A percentile compares a stretch with the other conserved stretches of the same genome.
phyloP scores from a whole-genome alignment of 1,140 invertebrate species.

The Ephestia elutella region DNA sequence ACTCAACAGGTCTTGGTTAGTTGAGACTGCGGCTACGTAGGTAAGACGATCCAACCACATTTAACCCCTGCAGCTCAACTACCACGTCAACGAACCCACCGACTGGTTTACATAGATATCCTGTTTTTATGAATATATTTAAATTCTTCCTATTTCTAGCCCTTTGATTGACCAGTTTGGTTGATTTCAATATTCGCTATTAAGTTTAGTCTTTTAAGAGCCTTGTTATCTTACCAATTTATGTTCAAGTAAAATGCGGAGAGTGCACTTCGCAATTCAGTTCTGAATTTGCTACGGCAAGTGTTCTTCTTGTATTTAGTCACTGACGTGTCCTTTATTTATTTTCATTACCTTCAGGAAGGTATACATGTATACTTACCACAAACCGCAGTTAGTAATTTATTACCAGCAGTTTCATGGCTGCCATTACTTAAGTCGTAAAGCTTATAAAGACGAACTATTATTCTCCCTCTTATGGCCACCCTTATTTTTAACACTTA shows the following conservation, averaged over 20 bases:
- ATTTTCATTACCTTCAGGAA: no score
- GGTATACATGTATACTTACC: background rate
- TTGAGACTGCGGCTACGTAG: conserved; percentile 16
- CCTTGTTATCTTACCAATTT: background rate
- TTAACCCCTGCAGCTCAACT: conserved; percentile 29
- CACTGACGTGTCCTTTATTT: no score
- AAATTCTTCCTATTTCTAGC: conserved; percentile 5
- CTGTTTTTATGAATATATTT: background rate
- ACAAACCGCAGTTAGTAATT: background rate
- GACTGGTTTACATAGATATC: conserved; percentile 50
- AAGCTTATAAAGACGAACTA: conserved; percentile 17
- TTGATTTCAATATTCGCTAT: background rate
- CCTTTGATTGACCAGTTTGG: background rate
- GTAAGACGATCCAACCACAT: conserved; percentile 37
- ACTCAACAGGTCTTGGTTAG: conserved; percentile 1
- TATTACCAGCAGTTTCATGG: conserved; percentile 25
- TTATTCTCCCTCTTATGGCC: conserved; percentile 8
- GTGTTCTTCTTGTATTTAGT: no score
- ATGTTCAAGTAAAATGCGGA: no score
- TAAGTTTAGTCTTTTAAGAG: background rate
- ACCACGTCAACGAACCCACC: conserved; percentile 49
- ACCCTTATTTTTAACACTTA: conserved; percentile 5
- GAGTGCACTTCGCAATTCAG: no score
- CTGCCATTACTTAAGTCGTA: conserved; percentile 20
- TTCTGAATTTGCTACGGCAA: no score